These are phyloP conservation scores for Myripristis murdjan DNA, from an alignment of 2,797 vertebrate species.

Conservation along the genomic window DNA sequence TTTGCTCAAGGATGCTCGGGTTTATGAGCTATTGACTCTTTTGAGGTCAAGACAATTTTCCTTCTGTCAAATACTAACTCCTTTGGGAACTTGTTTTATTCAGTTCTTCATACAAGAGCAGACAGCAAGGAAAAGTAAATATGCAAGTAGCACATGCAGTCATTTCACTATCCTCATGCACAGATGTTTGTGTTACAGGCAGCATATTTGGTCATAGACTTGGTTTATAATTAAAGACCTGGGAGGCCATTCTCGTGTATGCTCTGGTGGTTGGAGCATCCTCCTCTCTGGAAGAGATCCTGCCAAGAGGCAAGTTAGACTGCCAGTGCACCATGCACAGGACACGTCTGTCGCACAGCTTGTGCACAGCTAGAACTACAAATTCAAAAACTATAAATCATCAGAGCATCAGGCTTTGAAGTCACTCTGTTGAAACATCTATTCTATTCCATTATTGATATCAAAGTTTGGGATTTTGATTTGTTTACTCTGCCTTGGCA, in stretches of 20 bases:
- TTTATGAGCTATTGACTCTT: not conserved
- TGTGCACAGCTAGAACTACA: constrained; percentile 28
- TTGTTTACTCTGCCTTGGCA: not conserved
- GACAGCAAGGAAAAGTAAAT: not conserved
- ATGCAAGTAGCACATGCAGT: not conserved
- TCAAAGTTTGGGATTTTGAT: constrained; percentile 18
- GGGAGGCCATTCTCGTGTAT: constrained; percentile 19
- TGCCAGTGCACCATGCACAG: not conserved
- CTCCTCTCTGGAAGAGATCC: constrained; percentile 36
- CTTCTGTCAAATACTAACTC: too few species aligned
- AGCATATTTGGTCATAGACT: constrained; percentile 37
- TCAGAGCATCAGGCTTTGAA: constrained; percentile 19
- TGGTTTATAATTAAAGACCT: constrained; percentile 55
- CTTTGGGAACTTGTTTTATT: not conserved
- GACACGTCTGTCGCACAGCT: too few species aligned
- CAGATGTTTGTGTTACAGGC: constrained; percentile 39
- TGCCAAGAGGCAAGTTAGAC: constrained; percentile 41
- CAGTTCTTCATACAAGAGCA: not conserved
- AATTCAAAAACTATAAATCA: constrained; percentile 42
- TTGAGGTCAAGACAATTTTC: not conserved
- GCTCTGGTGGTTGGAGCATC: constrained; percentile 33
- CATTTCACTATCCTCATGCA: constrained; percentile 6
- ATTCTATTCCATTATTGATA: constrained; percentile 4
- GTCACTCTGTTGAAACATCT: not conserved
- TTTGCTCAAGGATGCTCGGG: not conserved